These are phyloP conservation scores for Tortricodes alternella DNA, from an alignment of 2,888 invertebrate species.

Conservation along the genomic window DNA sequence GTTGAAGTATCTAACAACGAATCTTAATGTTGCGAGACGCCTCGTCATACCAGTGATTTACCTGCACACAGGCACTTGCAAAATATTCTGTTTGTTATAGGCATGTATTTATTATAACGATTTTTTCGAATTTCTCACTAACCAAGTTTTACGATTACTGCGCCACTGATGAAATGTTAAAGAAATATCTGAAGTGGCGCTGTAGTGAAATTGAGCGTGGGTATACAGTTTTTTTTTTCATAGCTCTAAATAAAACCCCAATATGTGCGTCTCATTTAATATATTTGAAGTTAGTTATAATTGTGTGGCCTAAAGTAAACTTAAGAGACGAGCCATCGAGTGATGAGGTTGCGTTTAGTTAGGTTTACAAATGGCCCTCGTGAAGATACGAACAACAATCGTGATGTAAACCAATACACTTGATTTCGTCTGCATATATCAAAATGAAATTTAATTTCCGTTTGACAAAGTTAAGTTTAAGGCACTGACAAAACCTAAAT, in stretches of 20 bases:
- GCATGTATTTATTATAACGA: constrained; percentile 31
- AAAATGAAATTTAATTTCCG: too few relatives aligned
- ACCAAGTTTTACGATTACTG: not conserved
- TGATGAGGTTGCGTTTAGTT: constrained; percentile 24
- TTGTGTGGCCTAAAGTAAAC: constrained; percentile 36
- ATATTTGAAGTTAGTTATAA: constrained; percentile 14
- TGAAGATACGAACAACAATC: constrained; percentile 9
- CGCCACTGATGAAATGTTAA: too few relatives aligned
- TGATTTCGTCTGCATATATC: too few relatives aligned
- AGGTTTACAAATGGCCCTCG: constrained; percentile 8
- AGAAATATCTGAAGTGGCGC: too few relatives aligned
- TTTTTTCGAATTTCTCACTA: constrained; percentile 1
- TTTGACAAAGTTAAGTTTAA: too few relatives aligned
- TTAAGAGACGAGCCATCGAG: constrained; percentile 26
- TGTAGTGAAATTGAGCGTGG: not conserved
- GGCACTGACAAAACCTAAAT: too few relatives aligned
- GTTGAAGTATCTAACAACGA: too few relatives aligned
- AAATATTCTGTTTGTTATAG: constrained; percentile 74
- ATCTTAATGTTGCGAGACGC: constrained; percentile 11
- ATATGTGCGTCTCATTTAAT: constrained; percentile 10
- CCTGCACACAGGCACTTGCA: constrained; percentile 51
- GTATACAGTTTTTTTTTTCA: not conserved
- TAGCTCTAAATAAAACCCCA: not conserved
- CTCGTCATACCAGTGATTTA: constrained; percentile 18
- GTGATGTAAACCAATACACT: not conserved